phyloP scores from a whole-genome alignment of 2,113 vertebrate genomes.

The Clinocottus analis region DNA sequence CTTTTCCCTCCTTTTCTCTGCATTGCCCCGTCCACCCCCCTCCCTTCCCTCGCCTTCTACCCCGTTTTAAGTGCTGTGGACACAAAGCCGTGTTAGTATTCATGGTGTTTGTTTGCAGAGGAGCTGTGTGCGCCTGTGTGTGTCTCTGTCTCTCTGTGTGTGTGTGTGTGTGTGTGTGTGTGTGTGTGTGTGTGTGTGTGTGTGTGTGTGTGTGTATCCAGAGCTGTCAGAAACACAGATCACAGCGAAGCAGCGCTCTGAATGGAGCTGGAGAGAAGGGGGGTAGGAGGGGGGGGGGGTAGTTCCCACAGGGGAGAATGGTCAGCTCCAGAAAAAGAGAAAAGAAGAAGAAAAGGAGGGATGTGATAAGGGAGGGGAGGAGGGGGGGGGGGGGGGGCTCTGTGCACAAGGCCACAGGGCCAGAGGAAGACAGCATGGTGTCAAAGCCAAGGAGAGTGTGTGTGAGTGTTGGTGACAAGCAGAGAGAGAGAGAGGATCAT shows the following conservation, averaged over 20 bases:
- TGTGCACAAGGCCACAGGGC: constrained; percentile 68
- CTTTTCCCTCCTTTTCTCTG: constrained; percentile 72
- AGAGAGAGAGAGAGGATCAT: constrained; percentile 73
- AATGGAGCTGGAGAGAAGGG: constrained; percentile 87
- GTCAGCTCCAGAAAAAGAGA: constrained; percentile 81
- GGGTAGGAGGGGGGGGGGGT: constrained; percentile 59
- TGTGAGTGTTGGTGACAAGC: constrained; percentile 60
- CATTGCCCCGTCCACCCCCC: background rate
- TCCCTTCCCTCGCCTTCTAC: constrained; percentile 39
- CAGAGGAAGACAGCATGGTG: constrained; percentile 74
- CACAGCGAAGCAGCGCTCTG: constrained; percentile 80
- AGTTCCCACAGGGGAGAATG: constrained; percentile 89
- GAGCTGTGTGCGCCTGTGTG: constrained; percentile 30
- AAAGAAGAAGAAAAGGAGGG: constrained; percentile 70
- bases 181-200: constrained; percentile 50
- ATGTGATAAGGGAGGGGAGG: constrained; percentile 56
- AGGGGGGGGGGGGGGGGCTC: constrained; percentile 61
- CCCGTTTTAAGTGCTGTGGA: constrained; percentile 78
- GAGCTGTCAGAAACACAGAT: constrained; percentile 87
- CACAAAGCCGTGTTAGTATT: constrained; percentile 86
- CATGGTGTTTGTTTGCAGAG: constrained; percentile 91
- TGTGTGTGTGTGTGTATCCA: constrained; percentile 62
- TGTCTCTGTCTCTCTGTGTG: too few relatives aligned
- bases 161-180: constrained; percentile 40
- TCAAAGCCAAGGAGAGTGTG: constrained; percentile 79